Conservation (phyloP, 2,888 invertebrate genomes). For the Peribatodes rhomboidaria region DNA sequence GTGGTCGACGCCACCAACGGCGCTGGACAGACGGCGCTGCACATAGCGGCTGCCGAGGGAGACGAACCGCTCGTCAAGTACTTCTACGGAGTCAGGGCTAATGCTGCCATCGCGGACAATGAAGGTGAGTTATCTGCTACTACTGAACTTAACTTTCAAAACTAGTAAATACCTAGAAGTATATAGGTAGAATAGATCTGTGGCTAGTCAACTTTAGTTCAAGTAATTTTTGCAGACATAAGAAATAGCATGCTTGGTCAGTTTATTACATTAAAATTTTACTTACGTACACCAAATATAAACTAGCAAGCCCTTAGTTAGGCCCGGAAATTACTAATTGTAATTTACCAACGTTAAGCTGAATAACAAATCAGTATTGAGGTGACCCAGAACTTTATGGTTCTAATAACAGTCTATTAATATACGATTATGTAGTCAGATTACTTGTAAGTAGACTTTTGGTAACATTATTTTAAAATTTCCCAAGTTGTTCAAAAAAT, state of each 20-base stretch:
- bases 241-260: background rate
- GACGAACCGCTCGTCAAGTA: conserved; percentile 98
- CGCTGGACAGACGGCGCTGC: conserved; percentile 97
- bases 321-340: conserved; percentile 45
- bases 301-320: conserved; percentile 35
- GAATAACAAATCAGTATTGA: conserved; percentile 46
- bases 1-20: conserved; percentile 97
- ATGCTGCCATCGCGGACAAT: conserved; percentile 97
- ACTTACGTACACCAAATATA: conserved; percentile 14
- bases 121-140: conserved; percentile 87
- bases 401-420: conserved; percentile 39
- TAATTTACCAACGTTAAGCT: conserved; percentile 45
- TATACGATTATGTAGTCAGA: conserved; percentile 36
- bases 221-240: background rate
- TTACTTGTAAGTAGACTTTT: conserved; percentile 24
- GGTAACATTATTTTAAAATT: background rate
- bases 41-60: conserved; percentile 98
- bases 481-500: background rate
- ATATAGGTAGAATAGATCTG: no score
- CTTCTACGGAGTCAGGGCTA: conserved; percentile 97
- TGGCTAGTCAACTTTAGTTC: background rate
- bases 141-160: no score
- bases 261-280: background rate
- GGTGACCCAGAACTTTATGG: conserved; percentile 46
- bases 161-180: no score